Evolutionary conservation across 2,888 invertebrate species (phyloP), one percentile per base, ranked within the genome.

Genomic region (Latrodectus elegans): DNA sequence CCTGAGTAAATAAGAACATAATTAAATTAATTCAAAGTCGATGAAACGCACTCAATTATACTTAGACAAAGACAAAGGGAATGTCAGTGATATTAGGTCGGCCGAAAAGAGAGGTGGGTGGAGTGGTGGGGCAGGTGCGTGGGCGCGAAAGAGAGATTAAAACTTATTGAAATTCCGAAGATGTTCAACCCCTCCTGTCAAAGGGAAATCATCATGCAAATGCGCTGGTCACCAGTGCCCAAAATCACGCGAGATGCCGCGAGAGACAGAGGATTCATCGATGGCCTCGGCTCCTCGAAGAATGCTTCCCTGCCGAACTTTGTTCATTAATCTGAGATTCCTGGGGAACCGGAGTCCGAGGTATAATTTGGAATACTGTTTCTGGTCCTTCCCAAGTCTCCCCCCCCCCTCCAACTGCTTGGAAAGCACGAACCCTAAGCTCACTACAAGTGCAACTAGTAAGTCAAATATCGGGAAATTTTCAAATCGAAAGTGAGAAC

Each of bases 161-260:
- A 87, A 87, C 81, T 86, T 86, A 86, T 86, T 87, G 86, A 87
- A 87, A 87, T 87, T 87, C 86, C 86, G 51, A 73, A 77, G 86
- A 81, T 87, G 86, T 81, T 82, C 84, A 52, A 38, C 15, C 72
- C 68, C 71, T 22, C 65, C 72, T 72, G 77, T 73, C 72, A 78
- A 70, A 84, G 84, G 84, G 77, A 84, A 60, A 84, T 81, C 76
- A 87, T 87, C 86, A 87, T 87, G 86, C 86, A 87, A 87, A 87
- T 87, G 71, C 86, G 86, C 72, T 86, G 86, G 86, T 87, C 86
- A 87, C 86, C 86, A 81, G 81, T 81, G 81, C 86, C 81, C 76
- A 55, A 81, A 81, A 81, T 87, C 86, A 80, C 86, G 86, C 72
- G 76, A 76, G 81, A 86, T 74, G 67, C 60, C 84, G 79, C 81